These are phyloP conservation scores for Acronicta aceris DNA, from an alignment of 2,888 invertebrate genomes.

Conservation along the genomic window DNA sequence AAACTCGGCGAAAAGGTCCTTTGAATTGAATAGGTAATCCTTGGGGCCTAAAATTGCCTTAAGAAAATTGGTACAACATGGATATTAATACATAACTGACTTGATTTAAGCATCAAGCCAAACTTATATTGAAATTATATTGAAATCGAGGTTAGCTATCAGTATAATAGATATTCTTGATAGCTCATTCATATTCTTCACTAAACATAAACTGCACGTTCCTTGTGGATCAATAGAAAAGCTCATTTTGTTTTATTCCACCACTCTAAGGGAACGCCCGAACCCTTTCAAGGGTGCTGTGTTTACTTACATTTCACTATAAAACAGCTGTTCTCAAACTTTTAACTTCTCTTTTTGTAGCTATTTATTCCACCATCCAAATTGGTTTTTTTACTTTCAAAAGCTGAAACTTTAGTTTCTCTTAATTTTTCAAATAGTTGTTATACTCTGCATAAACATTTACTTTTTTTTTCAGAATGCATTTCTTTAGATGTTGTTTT, in stretches of 20 bases:
- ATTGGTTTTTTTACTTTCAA: constrained; percentile 39
- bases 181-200: constrained; percentile 68
- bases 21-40: constrained; percentile 34
- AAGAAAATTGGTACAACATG: constrained; percentile 6
- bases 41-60: constrained; percentile 22
- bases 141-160: no score
- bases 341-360: constrained; percentile 43
- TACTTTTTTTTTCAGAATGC: constrained; percentile 4
- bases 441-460: constrained; percentile 33
- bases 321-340: constrained; percentile 53
- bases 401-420: constrained; percentile 32
- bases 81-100: constrained; percentile 16
- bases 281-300: constrained; percentile 80
- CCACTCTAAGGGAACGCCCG: constrained; percentile 75
- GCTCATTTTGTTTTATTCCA: constrained; percentile 84
- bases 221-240: constrained; percentile 76
- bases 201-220: constrained; percentile 75
- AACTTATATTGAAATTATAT: no score
- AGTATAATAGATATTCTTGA: constrained; percentile 25
- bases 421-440: constrained; percentile 20
- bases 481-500: constrained; percentile 1
- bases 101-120: constrained; percentile 21
- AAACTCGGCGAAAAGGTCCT: neutral
- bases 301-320: constrained; percentile 74
- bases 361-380: constrained; percentile 31